Base-by-base conservation (phyloP, 2,797 vertebrate genomes). In the Microchirus variegatus region DNA sequence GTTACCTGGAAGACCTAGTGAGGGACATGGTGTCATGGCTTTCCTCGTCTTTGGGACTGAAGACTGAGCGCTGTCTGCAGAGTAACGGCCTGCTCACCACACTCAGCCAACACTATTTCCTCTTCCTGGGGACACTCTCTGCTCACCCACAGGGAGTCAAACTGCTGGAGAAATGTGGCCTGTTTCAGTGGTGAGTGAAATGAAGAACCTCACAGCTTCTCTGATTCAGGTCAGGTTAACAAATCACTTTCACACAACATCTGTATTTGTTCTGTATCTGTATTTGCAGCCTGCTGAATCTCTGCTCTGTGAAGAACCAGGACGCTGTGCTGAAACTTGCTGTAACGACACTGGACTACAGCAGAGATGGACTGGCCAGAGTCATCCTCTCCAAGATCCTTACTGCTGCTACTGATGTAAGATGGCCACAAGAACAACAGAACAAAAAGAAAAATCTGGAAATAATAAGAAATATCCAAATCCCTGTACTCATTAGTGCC, bases 381-480 rank as follows among this genome's bases (percentile, higher is more conserved):
- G 97, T 99, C 63, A 98, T 98, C 60, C 96, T 99, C 81, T 99
- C 98, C 44, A 99, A 99, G 94, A 96, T 97, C 83, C 91, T 99
- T 82, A 98, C 98, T 14, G 96, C 97, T 86, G 94, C 96, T 88
- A 96, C 96, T 64, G 98, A 99, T 80, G 98, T 99, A 92, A 95
- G 95, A 87, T 3, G 3, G 31, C 31, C 31, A 6, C 31, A 31
- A 31, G 31, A 31, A 31, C 31, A 31, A 31, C 5, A 31, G 7
- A 31, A 31, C 31, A 31, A 8, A 31, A 5, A 31, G 5, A 31
- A 31, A 31, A 3, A 31, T 5, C 26, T 31, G 26, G 7, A n/a
- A n/a, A n/a, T n/a, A n/a, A n/a, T n/a, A n/a, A n/a, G n/a, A n/a
- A 31, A 31, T 31, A 5, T 5, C 26, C 4, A 31, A 31, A 31